A percentile compares a stretch with the other conserved stretches of the same genome.
phyloP scores from a whole-genome alignment of 1,140 invertebrate genomes.

The Cryptotermes secundus region DNA sequence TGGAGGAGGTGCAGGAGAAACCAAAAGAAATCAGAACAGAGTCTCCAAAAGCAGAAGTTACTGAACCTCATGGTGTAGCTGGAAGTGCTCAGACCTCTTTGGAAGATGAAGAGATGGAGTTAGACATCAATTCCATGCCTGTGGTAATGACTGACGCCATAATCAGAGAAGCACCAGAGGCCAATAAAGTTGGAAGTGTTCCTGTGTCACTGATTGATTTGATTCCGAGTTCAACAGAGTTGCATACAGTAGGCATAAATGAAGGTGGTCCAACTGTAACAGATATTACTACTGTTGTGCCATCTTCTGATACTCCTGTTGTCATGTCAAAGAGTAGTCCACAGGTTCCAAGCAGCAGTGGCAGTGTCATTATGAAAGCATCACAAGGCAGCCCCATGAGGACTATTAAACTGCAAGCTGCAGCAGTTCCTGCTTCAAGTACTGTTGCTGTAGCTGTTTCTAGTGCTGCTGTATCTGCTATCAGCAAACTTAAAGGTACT shows the following conservation, averaged over 20 bases:
- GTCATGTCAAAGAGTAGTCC: neutral
- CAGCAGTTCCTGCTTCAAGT: neutral
- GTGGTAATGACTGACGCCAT: constrained; percentile 62
- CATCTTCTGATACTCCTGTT: neutral
- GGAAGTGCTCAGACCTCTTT: constrained; percentile 27
- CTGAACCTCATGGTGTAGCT: neutral
- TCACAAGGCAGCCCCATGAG: neutral
- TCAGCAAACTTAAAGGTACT: neutral
- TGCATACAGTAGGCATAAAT: neutral
- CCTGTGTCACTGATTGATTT: neutral
- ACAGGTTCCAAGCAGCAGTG: neutral
- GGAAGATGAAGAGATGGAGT: constrained; percentile 57
- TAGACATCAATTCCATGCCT: constrained; percentile 72
- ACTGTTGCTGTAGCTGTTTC: neutral
- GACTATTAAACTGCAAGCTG: neutral
- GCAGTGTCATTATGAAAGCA: neutral
- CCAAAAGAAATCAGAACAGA: neutral
- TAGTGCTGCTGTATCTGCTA: neutral
- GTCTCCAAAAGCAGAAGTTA: neutral
- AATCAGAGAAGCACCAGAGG: constrained; percentile 33
- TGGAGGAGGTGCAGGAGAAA: neutral
- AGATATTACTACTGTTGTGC: neutral
- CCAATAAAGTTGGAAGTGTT: neutral
- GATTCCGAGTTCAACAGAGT: constrained; percentile 20
- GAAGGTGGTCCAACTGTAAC: neutral